phyloP scores from a whole-genome alignment of 2,797 vertebrate species.

The Champsocephalus esox region DNA sequence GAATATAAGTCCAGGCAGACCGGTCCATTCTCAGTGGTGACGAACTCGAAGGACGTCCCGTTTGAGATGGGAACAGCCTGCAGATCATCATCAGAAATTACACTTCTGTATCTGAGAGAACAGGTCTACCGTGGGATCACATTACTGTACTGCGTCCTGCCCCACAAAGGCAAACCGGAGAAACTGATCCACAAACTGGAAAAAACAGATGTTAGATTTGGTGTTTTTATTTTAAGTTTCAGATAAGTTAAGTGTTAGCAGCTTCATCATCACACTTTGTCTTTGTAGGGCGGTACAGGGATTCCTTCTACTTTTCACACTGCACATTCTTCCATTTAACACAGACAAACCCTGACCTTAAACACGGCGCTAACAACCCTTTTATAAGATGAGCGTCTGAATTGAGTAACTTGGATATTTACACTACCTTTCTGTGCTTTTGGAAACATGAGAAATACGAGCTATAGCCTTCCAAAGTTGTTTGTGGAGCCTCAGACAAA shows the following conservation, averaged over 20 bases:
- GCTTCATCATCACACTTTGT: constrained; percentile 28
- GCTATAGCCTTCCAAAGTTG: background rate
- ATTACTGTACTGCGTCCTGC: constrained; percentile 6
- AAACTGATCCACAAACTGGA: background rate
- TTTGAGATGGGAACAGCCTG: constrained; percentile 92
- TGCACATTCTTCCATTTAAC: constrained; percentile 38
- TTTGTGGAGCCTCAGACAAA: background rate
- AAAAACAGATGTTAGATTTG: background rate
- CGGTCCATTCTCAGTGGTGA: constrained; percentile 91
- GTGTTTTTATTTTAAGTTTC: background rate
- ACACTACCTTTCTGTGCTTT: background rate
- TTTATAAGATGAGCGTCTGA: background rate
- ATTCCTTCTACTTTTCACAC: constrained; percentile 61
- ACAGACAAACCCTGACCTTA: background rate
- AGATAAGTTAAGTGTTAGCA: background rate
- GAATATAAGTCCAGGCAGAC: constrained; percentile 90
- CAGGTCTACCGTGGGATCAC: background rate
- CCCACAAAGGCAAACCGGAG: constrained; percentile 56
- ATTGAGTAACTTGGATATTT: background rate
- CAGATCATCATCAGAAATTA: constrained; percentile 46
- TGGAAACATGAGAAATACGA: background rate
- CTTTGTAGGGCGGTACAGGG: constrained; percentile 38
- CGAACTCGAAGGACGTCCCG: constrained; percentile 92
- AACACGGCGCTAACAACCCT: background rate
- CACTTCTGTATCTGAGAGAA: background rate